Conservation (phyloP, 2,888 invertebrate species). For the Disparrhopalites patrizii region DNA sequence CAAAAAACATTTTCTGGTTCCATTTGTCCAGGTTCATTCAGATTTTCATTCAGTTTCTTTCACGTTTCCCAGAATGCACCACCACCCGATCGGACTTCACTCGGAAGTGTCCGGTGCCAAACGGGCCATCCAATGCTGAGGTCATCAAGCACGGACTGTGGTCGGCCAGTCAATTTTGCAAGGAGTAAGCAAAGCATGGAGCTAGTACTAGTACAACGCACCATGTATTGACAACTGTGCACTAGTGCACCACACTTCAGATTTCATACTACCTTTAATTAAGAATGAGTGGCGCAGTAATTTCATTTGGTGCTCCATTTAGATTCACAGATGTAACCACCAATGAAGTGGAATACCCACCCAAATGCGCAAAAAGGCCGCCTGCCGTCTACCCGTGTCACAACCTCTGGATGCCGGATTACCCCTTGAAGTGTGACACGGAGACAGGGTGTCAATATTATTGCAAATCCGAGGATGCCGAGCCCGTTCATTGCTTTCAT, state of each 20-base stretch:
- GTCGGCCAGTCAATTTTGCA: slow-evolving; percentile 41
- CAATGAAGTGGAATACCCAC: slow-evolving; percentile 20
- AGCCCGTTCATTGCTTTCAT: slow-evolving; percentile 22
- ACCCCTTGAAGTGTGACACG: slow-evolving; percentile 31
- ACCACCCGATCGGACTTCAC: slow-evolving; percentile 37
- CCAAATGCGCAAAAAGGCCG: slow-evolving; percentile 29
- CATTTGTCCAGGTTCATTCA: neutral
- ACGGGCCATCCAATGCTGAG: slow-evolving; percentile 38
- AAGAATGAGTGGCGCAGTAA: too few relatives aligned
- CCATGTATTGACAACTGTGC: neutral
- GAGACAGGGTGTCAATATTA: slow-evolving; percentile 34
- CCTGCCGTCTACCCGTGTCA: neutral
- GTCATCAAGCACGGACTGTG: slow-evolving; percentile 35
- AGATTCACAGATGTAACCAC: slow-evolving; percentile 37
- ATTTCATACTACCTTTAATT: slow-evolving; percentile 9
- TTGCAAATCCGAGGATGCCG: slow-evolving; percentile 29
- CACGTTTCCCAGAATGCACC: slow-evolving; percentile 35
- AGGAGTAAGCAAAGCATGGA: slow-evolving; percentile 24
- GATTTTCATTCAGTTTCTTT: neutral
- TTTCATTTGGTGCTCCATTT: neutral
- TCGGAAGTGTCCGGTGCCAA: slow-evolving; percentile 38
- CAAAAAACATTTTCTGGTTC: too few relatives aligned
- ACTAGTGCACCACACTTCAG: neutral
- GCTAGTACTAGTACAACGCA: neutral
- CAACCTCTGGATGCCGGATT: slow-evolving; percentile 29